Conservation (phyloP, 2,113 vertebrate genomes). For the Passer domesticus region DNA sequence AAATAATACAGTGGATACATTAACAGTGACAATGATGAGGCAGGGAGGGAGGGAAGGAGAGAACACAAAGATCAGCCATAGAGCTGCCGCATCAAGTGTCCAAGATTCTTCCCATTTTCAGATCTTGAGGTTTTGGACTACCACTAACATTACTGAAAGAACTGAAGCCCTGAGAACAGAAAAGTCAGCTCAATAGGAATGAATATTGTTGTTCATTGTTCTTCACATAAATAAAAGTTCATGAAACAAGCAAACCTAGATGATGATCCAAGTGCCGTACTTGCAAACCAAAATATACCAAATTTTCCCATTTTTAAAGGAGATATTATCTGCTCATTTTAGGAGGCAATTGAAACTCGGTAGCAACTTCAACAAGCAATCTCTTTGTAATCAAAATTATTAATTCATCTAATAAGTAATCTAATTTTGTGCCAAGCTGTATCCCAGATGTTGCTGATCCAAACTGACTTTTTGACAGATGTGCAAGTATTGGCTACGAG, state of each 20-base stretch:
- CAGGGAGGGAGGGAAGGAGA: background rate
- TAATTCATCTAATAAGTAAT: background rate
- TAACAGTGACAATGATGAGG: background rate
- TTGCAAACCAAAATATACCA: background rate
- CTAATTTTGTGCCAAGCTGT: conserved; percentile 1
- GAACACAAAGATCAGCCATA: background rate
- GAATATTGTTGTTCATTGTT: background rate
- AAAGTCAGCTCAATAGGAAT: background rate
- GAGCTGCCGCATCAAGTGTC: background rate
- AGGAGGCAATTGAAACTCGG: background rate
- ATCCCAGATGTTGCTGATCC: background rate
- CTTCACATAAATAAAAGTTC: background rate
- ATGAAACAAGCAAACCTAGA: background rate
- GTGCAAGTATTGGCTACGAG: background rate
- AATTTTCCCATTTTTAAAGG: background rate
- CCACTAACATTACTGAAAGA: background rate
- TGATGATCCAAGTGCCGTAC: background rate
- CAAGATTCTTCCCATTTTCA: background rate
- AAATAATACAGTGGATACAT: background rate
- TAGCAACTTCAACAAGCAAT: background rate
- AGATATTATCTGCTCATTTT: background rate
- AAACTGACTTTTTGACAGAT: background rate
- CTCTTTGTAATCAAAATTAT: conserved; percentile 25
- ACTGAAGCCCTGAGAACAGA: background rate
- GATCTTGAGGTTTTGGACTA: background rate